Conservation (phyloP, 2,113 vertebrate species). For the Cyrtonyx montezumae region DNA sequence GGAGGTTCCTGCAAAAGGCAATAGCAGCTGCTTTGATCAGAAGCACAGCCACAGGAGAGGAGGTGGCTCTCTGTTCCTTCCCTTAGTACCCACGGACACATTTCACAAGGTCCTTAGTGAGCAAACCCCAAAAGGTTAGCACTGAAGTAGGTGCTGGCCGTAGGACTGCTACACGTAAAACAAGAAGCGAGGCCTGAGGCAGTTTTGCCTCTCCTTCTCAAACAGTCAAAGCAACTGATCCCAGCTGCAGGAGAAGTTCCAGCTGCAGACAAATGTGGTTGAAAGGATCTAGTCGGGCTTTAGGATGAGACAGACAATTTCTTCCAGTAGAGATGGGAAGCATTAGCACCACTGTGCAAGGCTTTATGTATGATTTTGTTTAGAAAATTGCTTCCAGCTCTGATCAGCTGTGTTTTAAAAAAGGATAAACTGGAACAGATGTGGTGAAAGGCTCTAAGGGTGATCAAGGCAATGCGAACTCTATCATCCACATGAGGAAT, state of each 20-base stretch:
- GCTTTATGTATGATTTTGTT: constrained; percentile 16
- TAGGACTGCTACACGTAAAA: neutral
- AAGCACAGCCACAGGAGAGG: neutral
- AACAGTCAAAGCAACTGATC: neutral
- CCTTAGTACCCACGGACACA: rapidly evolving
- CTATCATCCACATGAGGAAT: neutral
- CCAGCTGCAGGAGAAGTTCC: neutral
- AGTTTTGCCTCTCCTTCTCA: rapidly evolving
- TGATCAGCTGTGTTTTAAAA: constrained; percentile 16
- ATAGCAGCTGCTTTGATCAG: neutral
- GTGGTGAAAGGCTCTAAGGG: constrained; percentile 1
- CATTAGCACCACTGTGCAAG: neutral
- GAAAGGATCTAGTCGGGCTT: neutral
- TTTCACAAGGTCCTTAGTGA: neutral
- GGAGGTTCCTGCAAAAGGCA: neutral
- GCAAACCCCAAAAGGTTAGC: neutral
- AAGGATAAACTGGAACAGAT: constrained; percentile 26
- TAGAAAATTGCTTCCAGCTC: constrained; percentile 19
- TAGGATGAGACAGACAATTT: neutral
- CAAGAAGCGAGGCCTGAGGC: rapidly evolving
- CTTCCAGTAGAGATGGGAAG: neutral
- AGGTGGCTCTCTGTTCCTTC: neutral
- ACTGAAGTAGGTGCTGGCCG: neutral
- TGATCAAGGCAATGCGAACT: neutral
- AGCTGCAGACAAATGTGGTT: neutral